These are phyloP conservation scores for Exocentrus adspersus DNA, from an alignment of 2,888 invertebrate species.

Conservation along the genomic window DNA sequence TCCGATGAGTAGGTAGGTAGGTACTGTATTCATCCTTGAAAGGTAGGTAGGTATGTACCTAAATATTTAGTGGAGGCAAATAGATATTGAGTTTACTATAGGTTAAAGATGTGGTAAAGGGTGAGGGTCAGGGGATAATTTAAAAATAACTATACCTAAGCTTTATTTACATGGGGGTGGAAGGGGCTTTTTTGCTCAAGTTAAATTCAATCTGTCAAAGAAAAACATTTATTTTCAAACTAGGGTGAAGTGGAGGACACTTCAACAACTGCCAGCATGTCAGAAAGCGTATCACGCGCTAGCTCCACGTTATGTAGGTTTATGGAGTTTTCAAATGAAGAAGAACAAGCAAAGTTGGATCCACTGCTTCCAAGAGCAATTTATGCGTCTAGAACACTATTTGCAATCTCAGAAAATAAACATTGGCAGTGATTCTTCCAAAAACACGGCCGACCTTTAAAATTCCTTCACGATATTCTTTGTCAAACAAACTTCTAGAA, in stretches of 20 bases:
- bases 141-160: too few species aligned
- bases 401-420: slow-evolving; percentile 13
- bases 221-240: background rate
- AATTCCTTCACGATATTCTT: slow-evolving; percentile 15
- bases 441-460: slow-evolving; percentile 8
- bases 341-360: background rate
- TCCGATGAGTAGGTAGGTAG: background rate
- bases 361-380: background rate
- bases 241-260: background rate
- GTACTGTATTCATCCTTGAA: slow-evolving; percentile 4
- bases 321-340: background rate
- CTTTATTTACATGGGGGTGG: too few species aligned
- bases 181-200: too few species aligned
- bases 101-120: too few species aligned
- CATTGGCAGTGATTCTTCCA: slow-evolving; percentile 10
- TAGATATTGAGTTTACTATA: too few species aligned
- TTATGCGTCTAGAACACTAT: slow-evolving; percentile 1
- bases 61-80: background rate
- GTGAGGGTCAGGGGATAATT: too few species aligned
- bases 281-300: background rate
- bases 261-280: slow-evolving; percentile 1
- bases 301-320: background rate
- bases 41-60: slow-evolving; percentile 1
- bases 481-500: slow-evolving; percentile 8
- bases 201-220: too few species aligned